A percentile compares a stretch with the other conserved stretches of the same genome.
Evolutionary conservation across 1,140 invertebrate genomes (phyloP).

Genomic region (Argopecten irradians): DNA sequence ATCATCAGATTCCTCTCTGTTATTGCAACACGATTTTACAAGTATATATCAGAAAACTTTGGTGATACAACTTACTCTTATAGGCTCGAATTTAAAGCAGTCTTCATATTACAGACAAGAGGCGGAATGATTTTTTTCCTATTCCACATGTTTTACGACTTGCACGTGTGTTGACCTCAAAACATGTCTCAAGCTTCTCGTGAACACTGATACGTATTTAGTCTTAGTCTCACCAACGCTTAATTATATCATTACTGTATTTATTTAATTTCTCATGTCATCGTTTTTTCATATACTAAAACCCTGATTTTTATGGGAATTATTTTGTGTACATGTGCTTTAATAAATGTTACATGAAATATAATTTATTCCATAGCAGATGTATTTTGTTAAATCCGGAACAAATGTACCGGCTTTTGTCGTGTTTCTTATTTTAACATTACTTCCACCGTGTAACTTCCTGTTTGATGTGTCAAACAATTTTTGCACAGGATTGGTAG

Average conservation of each 20-base stretch:
- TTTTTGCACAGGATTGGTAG: neutral
- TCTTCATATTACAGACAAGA: neutral
- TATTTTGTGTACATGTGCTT: too few relatives aligned
- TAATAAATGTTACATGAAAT: too few relatives aligned
- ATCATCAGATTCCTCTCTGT: too few relatives aligned
- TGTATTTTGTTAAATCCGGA: too few relatives aligned
- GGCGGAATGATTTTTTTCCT: neutral
- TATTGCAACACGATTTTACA: too few relatives aligned
- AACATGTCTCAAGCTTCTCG: neutral
- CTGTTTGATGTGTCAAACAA: slow-evolving; percentile 21
- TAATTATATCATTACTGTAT: too few relatives aligned
- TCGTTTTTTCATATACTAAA: too few relatives aligned
- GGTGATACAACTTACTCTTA: neutral
- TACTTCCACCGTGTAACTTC: neutral
- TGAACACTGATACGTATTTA: neutral
- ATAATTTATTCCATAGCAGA: too few relatives aligned
- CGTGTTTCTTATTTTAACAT: neutral
- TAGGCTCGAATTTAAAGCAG: neutral
- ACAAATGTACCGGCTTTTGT: neutral
- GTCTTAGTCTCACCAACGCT: neutral
- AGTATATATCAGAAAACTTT: too few relatives aligned
- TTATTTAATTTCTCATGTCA: too few relatives aligned
- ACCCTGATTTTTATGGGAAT: too few relatives aligned
- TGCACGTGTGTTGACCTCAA: neutral
- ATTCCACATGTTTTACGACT: neutral